Evolutionary conservation across 2,797 vertebrate species (phyloP), one percentile per base, ranked within the genome.

Genomic region (Phrynocephalus guinanensis): DNA sequence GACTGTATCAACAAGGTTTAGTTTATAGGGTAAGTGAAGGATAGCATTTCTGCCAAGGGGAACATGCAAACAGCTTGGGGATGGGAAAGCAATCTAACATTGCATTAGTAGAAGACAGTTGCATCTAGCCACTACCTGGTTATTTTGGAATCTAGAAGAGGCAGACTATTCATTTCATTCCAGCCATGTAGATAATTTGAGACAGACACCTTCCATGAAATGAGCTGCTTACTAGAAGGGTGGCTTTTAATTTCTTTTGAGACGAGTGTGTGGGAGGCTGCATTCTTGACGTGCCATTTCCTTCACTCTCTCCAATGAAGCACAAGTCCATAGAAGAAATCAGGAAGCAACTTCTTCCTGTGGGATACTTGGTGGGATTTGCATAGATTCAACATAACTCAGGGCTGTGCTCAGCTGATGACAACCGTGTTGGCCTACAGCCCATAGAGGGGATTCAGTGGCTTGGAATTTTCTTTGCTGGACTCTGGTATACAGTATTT

Each of bases 331-430:
- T 82, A 84, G 26, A 2, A 93, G 60, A 91, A 82, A 86, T 73
- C 9, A 0, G 24, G 73, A 88, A 81, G 84, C 52, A 0, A 0
- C 24, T 80, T 89, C 82, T 89, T 3, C 28, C 24, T 83, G 28
- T 72, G 81, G 87, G 92, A 28, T 67, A 3, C 8, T 87, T 79
- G 9, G 7, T 81, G 84, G 89, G 50, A 87, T 76, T 15, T 91
- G n/a, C 10, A 83, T 28, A 84, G 90, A 87, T 33, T 92, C 91
- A 91, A 71, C 18, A 60, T 18, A 82, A 20, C 63, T 92, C 85
- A 88, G 6, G 50, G 90, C 85, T 75, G 86, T 83, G 81, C 13
- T 33, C 89, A 75, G 75, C 86, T 30, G 5, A 71, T 8, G 24
- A 38, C 63, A 82, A 30, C 81, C 73, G 71, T 92, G 2, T 28